These are phyloP conservation scores for Agelastica alni DNA, from an alignment of 2,888 invertebrate genomes.

Conservation along the genomic window DNA sequence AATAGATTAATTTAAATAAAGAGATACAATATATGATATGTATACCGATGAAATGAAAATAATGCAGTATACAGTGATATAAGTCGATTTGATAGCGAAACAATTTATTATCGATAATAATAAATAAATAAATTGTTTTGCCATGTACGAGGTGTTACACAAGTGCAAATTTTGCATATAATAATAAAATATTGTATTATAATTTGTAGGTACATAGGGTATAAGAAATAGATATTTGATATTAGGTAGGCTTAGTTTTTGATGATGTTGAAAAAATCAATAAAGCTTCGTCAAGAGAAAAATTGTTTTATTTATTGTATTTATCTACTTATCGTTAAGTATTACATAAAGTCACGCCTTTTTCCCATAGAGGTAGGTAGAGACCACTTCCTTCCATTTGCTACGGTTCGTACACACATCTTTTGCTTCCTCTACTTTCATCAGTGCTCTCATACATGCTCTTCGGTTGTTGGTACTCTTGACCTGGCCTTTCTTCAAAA, in stretches of 20 bases:
- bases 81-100: constrained; percentile 7
- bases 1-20: constrained; percentile 50
- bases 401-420: too few relatives aligned
- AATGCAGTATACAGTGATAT: constrained; percentile 30
- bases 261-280: constrained; percentile 58
- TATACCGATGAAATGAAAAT: constrained; percentile 47
- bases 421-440: too few relatives aligned
- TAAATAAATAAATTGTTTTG: constrained; percentile 17
- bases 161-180: constrained; percentile 33
- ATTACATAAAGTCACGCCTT: too few relatives aligned
- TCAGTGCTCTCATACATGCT: too few relatives aligned
- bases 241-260: constrained; percentile 59
- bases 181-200: constrained; percentile 43
- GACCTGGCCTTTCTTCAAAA: too few relatives aligned
- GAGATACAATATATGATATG: constrained; percentile 40
- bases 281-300: constrained; percentile 56
- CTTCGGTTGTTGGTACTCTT: too few relatives aligned
- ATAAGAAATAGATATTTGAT: constrained; percentile 58
- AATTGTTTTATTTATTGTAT: background rate
- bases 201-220: constrained; percentile 42
- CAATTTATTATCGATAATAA: constrained; percentile 3
- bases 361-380: too few relatives aligned
- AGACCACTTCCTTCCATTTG: too few relatives aligned
- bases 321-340: too few relatives aligned
- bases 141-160: constrained; percentile 51